A percentile compares a stretch with the other conserved stretches of the same genome.
phyloP scores from a whole-genome alignment of 2,113 vertebrate genomes.

The Mugil cephalus region DNA sequence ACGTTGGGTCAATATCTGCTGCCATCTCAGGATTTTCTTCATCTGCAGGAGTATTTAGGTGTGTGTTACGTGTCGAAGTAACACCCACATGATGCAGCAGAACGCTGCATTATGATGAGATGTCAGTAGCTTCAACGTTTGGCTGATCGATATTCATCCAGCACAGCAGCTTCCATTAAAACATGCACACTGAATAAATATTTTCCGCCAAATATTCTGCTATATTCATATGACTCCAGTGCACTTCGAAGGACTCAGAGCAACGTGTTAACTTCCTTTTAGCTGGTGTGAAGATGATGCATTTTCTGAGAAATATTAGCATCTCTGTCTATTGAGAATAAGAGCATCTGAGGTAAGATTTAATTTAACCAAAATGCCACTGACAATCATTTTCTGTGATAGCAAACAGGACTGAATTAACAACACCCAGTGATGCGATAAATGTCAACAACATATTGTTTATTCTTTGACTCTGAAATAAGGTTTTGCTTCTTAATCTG shows the following conservation, averaged over 20 bases:
- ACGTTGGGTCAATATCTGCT: too few relatives aligned
- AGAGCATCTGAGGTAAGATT: too few relatives aligned
- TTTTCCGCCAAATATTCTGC: too few relatives aligned
- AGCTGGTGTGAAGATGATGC: not conserved
- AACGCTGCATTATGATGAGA: too few relatives aligned
- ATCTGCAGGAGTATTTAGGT: too few relatives aligned
- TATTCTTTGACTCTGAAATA: slow-evolving; percentile 4
- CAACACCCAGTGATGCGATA: not conserved
- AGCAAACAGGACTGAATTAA: slow-evolving; percentile 1
- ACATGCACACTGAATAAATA: not conserved
- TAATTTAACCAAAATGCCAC: not conserved
- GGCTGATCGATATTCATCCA: too few relatives aligned
- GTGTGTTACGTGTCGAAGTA: too few relatives aligned
- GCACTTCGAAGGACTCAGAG: not conserved
- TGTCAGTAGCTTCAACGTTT: too few relatives aligned
- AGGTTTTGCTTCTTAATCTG: slow-evolving; percentile 10
- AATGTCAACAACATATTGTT: not conserved
- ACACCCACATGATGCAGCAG: too few relatives aligned
- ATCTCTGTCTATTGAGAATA: too few relatives aligned
- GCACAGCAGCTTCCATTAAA: not conserved
- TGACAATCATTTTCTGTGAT: not conserved
- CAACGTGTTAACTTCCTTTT: not conserved
- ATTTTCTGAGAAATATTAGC: too few relatives aligned
- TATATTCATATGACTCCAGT: not conserved
- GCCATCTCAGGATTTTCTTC: too few relatives aligned